These are phyloP conservation scores for Drosophila tropicalis DNA, from an alignment of 1,140 invertebrate genomes.

Conservation along the genomic window DNA sequence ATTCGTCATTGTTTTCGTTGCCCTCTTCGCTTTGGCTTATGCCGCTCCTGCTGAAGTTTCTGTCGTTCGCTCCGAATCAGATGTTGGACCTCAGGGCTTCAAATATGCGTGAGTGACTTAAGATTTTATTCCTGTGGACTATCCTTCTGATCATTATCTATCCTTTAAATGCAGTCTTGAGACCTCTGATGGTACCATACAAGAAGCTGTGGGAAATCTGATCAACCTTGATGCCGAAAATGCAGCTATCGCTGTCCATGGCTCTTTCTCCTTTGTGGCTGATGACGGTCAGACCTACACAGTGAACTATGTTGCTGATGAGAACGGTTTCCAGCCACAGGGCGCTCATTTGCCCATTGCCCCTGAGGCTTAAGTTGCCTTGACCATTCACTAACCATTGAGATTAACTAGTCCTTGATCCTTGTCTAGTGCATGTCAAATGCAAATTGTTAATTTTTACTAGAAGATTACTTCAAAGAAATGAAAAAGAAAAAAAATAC, in stretches of 20 bases:
- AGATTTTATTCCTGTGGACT: background rate
- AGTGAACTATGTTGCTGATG: constrained; percentile 51
- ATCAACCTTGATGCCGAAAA: constrained; percentile 8
- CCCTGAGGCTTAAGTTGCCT: constrained; percentile 26
- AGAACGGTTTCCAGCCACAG: constrained; percentile 88
- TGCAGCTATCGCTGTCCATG: constrained; percentile 38
- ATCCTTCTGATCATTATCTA: background rate
- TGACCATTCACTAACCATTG: constrained; percentile 13
- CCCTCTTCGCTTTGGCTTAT: constrained; percentile 43
- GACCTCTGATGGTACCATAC: constrained; percentile 86
- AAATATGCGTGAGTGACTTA: constrained; percentile 80
- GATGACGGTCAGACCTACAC: constrained; percentile 35
- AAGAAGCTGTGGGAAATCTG: constrained; percentile 61
- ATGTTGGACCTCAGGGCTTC: constrained; percentile 83
- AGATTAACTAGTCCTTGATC: constrained; percentile 7
- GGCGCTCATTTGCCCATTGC: constrained; percentile 85
- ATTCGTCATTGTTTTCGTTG: constrained; percentile 56
- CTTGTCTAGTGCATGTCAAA: constrained; percentile 1
- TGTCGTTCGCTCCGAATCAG: constrained; percentile 64
- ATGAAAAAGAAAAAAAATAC: background rate
- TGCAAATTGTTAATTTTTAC: constrained; percentile 8
- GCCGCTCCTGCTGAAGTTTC: constrained; percentile 16
- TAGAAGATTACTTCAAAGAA: background rate
- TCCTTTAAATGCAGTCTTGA: constrained; percentile 83
- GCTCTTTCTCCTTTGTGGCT: constrained; percentile 24